phyloP scores from a whole-genome alignment of 2,113 vertebrate species.

The Psettodes erumei region DNA sequence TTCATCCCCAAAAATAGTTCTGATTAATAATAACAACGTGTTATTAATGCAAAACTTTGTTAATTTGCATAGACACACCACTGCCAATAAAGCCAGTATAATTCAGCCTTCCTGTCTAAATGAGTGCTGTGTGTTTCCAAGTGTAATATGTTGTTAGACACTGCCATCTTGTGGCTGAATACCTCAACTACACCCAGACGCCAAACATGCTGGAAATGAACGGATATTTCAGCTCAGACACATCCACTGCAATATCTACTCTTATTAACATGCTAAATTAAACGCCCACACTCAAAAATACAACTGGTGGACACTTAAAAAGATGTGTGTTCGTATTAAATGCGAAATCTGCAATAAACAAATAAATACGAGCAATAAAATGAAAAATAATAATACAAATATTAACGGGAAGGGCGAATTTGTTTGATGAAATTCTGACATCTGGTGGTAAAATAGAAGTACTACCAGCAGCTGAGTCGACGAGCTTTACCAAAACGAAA shows the following conservation, averaged over 20 bases:
- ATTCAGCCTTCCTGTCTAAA: neutral
- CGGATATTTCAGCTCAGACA: neutral
- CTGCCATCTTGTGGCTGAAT: slow-evolving; percentile 40
- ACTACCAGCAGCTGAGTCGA: too few relatives aligned
- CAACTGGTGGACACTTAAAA: neutral
- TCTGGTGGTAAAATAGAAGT: neutral
- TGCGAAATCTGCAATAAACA: too few relatives aligned
- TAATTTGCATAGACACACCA: neutral
- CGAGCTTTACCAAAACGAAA: neutral
- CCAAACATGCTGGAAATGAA: neutral
- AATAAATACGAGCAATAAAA: too few relatives aligned
- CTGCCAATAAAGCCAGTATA: neutral
- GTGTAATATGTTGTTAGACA: neutral
- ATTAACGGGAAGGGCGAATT: neutral
- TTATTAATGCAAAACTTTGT: neutral
- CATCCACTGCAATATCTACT: neutral
- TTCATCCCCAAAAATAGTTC: neutral
- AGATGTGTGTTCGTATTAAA: too few relatives aligned
- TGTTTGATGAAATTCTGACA: neutral
- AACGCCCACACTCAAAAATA: neutral
- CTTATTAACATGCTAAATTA: neutral
- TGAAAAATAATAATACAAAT: too few relatives aligned
- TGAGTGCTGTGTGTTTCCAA: fast-evolving
- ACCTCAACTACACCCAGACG: neutral
- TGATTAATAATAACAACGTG: neutral